These are phyloP conservation scores for Nyctibius bracteatus DNA, from an alignment of 2,113 vertebrate species.

Conservation along the genomic window DNA sequence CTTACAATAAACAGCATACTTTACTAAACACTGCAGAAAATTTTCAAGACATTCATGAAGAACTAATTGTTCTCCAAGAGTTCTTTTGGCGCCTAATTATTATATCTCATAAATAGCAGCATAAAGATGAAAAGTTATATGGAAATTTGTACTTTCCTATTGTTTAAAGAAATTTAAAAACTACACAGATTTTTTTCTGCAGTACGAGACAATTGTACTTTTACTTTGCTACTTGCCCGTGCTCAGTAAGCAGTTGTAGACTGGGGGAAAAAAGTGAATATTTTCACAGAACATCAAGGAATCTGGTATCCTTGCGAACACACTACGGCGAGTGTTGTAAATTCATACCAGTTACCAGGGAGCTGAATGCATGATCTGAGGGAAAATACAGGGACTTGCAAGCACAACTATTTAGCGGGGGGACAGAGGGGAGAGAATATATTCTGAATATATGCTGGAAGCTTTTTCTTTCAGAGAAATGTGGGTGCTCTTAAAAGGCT, in stretches of 20 bases:
- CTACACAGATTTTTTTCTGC: not conserved
- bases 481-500: not conserved
- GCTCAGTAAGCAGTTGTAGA: not conserved
- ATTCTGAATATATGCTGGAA: not conserved
- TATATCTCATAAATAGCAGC: not conserved
- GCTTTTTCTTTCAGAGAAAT: not conserved
- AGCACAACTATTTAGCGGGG: not conserved
- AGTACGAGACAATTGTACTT: not conserved
- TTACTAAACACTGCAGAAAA: not conserved
- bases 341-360: not conserved
- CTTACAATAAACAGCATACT: not conserved
- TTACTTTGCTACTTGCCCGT: not conserved
- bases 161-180: not conserved
- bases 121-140: not conserved
- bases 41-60: not conserved
- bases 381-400: not conserved
- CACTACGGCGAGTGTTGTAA: not conserved
- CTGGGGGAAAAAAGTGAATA: rapidly evolving
- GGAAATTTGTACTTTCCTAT: not conserved
- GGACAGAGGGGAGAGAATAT: rapidly evolving
- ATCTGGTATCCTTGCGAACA: not conserved
- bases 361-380: not conserved
- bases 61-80: not conserved
- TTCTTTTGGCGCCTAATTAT: not conserved
- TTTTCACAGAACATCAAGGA: not conserved